phyloP scores from a whole-genome alignment of 2,797 vertebrate genomes.

The Pachyuromys duprasi region DNA sequence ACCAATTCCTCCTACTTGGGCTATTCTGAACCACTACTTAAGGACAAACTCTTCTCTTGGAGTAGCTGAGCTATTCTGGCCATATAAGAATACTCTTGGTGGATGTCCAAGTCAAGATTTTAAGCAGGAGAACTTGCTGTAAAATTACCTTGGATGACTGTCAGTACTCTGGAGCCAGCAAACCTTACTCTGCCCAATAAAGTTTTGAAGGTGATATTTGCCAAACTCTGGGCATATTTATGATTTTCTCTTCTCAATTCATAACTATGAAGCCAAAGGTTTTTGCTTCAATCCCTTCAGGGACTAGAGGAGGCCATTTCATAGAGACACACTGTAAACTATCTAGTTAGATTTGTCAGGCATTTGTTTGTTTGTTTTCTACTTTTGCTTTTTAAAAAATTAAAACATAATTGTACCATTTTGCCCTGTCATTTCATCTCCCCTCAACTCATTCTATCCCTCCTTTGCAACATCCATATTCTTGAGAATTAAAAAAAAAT shows the following conservation, averaged over 20 bases:
- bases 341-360: neutral
- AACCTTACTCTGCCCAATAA: slow-evolving; percentile 38
- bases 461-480: neutral
- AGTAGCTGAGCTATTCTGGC: neutral
- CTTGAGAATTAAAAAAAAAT: neutral
- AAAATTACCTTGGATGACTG: slow-evolving; percentile 55
- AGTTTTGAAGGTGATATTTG: slow-evolving; percentile 25
- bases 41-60: neutral
- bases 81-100: slow-evolving; percentile 40
- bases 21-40: slow-evolving; percentile 46
- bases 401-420: neutral
- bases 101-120: slow-evolving; percentile 43
- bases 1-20: neutral
- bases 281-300: neutral
- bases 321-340: neutral
- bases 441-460: neutral
- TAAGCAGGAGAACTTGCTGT: slow-evolving; percentile 53
- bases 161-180: slow-evolving; percentile 4
- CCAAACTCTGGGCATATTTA: slow-evolving; percentile 55
- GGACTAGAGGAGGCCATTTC: neutral
- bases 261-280: neutral
- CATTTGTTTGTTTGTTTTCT: neutral
- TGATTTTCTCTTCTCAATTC: slow-evolving; percentile 57
- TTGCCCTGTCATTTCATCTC: neutral
- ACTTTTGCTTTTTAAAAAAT: slow-evolving; percentile 3